A percentile compares a stretch with the other conserved stretches of the same genome.
These are phyloP conservation scores for Lates japonicus DNA, from an alignment of 2,797 vertebrate species.

Conservation along the genomic window DNA sequence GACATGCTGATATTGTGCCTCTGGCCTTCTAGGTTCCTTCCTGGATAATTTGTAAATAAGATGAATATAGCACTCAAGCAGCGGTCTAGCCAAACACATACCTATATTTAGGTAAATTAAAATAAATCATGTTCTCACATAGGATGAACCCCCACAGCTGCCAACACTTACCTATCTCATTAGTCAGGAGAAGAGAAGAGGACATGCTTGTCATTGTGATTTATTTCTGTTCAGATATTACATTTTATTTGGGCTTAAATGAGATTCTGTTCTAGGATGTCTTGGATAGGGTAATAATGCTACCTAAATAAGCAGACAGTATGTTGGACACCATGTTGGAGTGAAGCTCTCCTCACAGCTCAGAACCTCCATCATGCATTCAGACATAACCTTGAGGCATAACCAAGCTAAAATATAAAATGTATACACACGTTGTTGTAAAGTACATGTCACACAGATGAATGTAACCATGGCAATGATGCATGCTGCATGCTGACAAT, in stretches of 20 bases:
- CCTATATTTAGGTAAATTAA: conserved; percentile 31
- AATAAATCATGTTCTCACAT: conserved; percentile 5
- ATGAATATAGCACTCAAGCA: conserved; percentile 25
- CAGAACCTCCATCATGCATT: background rate
- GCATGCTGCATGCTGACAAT: background rate
- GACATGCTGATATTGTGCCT: conserved; percentile 37
- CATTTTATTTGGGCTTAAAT: conserved; percentile 26
- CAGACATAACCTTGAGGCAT: background rate
- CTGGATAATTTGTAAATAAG: conserved; percentile 52
- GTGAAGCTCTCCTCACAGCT: background rate
- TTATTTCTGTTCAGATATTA: conserved; percentile 36
- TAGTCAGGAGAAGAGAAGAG: conserved; percentile 33
- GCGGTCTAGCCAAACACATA: conserved; percentile 29
- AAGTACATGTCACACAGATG: background rate
- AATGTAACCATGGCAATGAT: background rate
- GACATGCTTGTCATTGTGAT: conserved; percentile 44
- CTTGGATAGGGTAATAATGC: background rate
- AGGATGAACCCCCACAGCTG: conserved; percentile 34
- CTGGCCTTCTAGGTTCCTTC: conserved; percentile 35
- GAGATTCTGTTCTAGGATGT: conserved; percentile 18
- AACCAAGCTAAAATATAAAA: background rate
- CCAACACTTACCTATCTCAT: conserved; percentile 23
- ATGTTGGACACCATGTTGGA: background rate
- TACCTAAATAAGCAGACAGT: conserved; percentile 11
- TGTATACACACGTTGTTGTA: background rate